A percentile compares a stretch with the other conserved stretches of the same genome.
phyloP scores from a whole-genome alignment of 2,888 invertebrate genomes.

The Folsomia candida region DNA sequence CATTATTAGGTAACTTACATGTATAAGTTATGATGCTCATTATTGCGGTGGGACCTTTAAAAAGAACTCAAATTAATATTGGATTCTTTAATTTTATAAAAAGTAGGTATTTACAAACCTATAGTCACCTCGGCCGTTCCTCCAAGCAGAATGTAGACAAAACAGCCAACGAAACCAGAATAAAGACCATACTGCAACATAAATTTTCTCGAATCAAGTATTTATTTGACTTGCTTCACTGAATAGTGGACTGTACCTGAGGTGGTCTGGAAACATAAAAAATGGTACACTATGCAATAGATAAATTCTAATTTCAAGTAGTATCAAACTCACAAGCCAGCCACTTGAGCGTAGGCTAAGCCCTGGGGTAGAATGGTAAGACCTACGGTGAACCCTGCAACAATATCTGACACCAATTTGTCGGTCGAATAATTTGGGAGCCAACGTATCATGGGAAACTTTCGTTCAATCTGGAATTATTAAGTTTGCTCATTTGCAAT shows the following conservation, averaged over 20 bases:
- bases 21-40: conserved; percentile 48
- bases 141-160: conserved; percentile 49
- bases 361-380: conserved; percentile 43
- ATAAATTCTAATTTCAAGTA: neutral
- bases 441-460: conserved; percentile 46
- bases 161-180: conserved; percentile 50
- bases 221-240: neutral
- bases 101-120: too few species aligned
- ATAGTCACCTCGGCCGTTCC: conserved; percentile 44
- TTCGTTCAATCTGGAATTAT: conserved; percentile 42
- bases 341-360: neutral
- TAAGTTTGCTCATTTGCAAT: too few species aligned
- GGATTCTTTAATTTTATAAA: conserved; percentile 6
- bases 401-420: conserved; percentile 43
- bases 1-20: too few species aligned
- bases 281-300: neutral
- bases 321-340: neutral
- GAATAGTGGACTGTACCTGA: conserved; percentile 34
- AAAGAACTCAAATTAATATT: neutral
- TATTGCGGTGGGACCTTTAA: conserved; percentile 38
- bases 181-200: conserved; percentile 40
- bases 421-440: conserved; percentile 45
- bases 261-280: neutral
- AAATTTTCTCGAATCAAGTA: neutral
- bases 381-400: conserved; percentile 47